Percentiles rank a stretch among this genome's conserved stretches.
These are phyloP conservation scores for Chitala chitala DNA, from an alignment of 2,113 vertebrate genomes.

Conservation along the genomic window DNA sequence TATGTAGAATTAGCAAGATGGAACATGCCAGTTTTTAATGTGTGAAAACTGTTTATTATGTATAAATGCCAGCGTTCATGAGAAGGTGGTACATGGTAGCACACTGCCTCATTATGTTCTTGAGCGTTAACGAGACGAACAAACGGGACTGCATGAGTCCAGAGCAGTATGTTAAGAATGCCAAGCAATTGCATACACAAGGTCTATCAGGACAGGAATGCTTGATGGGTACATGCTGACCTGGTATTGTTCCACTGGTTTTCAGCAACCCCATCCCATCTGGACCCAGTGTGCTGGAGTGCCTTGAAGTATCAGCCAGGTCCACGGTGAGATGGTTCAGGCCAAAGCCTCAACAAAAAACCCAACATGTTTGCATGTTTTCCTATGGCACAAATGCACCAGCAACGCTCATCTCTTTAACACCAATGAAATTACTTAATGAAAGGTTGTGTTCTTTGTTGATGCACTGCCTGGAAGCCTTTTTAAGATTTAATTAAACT, in stretches of 20 bases:
- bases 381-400: not conserved
- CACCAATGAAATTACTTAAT: not conserved
- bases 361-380: not conserved
- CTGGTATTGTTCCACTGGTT: not conserved
- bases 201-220: not conserved
- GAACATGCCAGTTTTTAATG: no score
- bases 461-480: not conserved
- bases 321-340: not conserved
- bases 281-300: not conserved
- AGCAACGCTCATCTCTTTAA: not conserved
- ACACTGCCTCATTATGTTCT: no score
- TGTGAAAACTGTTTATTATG: no score
- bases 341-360: no score
- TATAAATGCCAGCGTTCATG: no score
- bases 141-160: no score
- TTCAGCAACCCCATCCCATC: not conserved
- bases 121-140: no score
- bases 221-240: not conserved
- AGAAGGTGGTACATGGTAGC: no score
- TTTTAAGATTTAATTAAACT: not conserved
- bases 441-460: not conserved
- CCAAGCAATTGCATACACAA: not conserved
- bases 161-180: no score
- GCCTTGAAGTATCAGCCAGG: not conserved
- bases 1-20: no score